Evolutionary conservation across 2,797 vertebrate species (phyloP), one percentile per base, ranked within the genome.

Genomic region (Etheostoma perlongum): DNA sequence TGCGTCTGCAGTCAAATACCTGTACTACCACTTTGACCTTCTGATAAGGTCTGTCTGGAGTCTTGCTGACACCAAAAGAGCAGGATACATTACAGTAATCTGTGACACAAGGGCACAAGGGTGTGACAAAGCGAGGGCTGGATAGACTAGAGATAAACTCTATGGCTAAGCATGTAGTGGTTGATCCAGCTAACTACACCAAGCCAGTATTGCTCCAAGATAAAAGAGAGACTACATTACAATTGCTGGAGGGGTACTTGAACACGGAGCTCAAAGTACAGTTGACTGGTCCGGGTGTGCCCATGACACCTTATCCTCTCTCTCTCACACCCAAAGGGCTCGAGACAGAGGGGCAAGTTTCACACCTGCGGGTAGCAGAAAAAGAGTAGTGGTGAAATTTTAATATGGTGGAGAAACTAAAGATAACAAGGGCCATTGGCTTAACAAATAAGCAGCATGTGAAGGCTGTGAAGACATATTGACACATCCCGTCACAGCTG

Each of bases 301-400:
- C 89, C 52, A 1, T 88, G 91, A 92, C 86, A 94, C 83, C 68
- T 70, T 92, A 93, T 93, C 90, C 82, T 76, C 79, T 52, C 79
- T 52, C 82, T 81, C 78, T 62, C 73, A 76, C 81, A 81, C 78
- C 82, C 89, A 46, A 60, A 30, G 88, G 88, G 79, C 81, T 63
- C 55, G 75, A 84, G 71, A 86, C 81, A 57, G 54, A 74, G 62
- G 79, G 66, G 63, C 83, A 72, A 85, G 85, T 93, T 92, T 94
- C 89, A 91, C 92, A 94, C 92, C 93, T 91, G 76, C 53, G 91
- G 91, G 86, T 79, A 83, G 67, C 75, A 70, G 81, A 93, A 93
- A 89, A 93, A 90, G 87, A 90, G 88, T 82, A 40, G 72, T 62
- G 76, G 83, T 94, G 77, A 93, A 90, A 92, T 85, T 90, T 93